Percentiles rank a stretch among this genome's conserved stretches.
Conservation (phyloP, 1,140 invertebrate genomes). For the Ridgeia piscesae region DNA sequence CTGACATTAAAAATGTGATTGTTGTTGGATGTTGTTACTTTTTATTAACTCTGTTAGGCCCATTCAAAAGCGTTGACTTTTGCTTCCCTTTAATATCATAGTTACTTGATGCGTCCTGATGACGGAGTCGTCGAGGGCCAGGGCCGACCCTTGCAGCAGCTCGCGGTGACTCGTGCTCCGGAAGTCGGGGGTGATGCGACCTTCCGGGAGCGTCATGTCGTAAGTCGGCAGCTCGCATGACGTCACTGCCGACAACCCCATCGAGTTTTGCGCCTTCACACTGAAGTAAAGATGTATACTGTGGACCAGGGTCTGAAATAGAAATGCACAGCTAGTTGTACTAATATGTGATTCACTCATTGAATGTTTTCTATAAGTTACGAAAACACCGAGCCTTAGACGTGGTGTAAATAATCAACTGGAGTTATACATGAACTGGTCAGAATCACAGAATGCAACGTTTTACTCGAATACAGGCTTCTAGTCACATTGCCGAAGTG, state of each 20-base stretch:
- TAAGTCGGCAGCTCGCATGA: neutral
- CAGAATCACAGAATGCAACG: too few species aligned
- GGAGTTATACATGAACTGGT: too few species aligned
- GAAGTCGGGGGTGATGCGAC: slow-evolving; percentile 29
- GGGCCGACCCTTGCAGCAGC: slow-evolving; percentile 30
- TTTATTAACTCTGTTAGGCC: neutral
- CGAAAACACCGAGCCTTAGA: too few species aligned
- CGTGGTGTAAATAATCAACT: too few species aligned
- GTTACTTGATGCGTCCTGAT: slow-evolving; percentile 18
- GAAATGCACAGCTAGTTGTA: neutral
- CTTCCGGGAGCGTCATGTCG: neutral
- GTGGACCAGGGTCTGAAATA: neutral
- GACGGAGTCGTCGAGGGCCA: slow-evolving; percentile 39
- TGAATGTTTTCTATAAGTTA: too few species aligned
- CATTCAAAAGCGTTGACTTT: neutral
- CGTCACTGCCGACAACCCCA: slow-evolving; percentile 31
- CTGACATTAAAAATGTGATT: too few species aligned
- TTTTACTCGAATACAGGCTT: too few species aligned
- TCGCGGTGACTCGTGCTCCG: slow-evolving; percentile 34
- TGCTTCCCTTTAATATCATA: slow-evolving; percentile 19
- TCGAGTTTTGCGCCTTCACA: slow-evolving; percentile 32
- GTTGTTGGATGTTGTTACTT: too few species aligned
- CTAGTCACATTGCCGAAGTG: too few species aligned
- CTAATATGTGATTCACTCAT: neutral
- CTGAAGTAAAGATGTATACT: slow-evolving; percentile 31